A percentile compares a stretch with the other conserved stretches of the same genome.
phyloP scores from a whole-genome alignment of 2,888 invertebrate species.

The Drosophila testacea region DNA sequence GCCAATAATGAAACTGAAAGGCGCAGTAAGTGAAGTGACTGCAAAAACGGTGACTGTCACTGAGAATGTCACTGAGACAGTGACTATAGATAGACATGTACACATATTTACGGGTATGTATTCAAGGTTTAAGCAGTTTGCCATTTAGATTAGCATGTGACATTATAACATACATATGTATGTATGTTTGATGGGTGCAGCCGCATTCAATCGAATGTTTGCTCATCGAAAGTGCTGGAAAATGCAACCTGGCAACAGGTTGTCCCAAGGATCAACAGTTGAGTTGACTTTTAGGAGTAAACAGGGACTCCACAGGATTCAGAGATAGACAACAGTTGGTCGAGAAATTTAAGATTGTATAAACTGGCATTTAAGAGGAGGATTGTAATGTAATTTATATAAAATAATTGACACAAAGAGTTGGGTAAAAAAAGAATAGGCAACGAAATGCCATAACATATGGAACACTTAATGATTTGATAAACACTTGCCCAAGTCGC shows the following conservation, averaged over 20 bases:
- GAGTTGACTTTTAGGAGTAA: neutral
- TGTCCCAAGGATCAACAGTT: conserved; percentile 1
- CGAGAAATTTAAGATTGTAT: neutral
- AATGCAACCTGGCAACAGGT: conserved; percentile 23
- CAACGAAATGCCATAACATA: no score
- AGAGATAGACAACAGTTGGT: neutral
- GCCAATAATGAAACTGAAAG: conserved; percentile 50
- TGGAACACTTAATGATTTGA: no score
- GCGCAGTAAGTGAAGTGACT: conserved; percentile 54
- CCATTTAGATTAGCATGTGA: conserved; percentile 22
- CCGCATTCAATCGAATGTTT: conserved; percentile 26
- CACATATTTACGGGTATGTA: conserved; percentile 1
- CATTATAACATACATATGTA: conserved; percentile 1
- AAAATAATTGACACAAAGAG: no score
- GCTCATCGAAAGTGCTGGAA: conserved; percentile 8
- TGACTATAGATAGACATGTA: conserved; percentile 5
- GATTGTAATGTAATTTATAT: no score
- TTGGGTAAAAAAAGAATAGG: no score
- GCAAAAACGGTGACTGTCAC: conserved; percentile 46
- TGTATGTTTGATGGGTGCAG: conserved; percentile 29
- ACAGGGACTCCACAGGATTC: no score
- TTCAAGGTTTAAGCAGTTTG: conserved; percentile 42
- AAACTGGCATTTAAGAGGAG: neutral
- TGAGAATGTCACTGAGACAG: conserved; percentile 44
- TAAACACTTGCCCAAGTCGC: no score